Evolutionary conservation across 1,140 invertebrate species (phyloP), one percentile per base, ranked within the genome.

Genomic region (Sminthurides bifidus): DNA sequence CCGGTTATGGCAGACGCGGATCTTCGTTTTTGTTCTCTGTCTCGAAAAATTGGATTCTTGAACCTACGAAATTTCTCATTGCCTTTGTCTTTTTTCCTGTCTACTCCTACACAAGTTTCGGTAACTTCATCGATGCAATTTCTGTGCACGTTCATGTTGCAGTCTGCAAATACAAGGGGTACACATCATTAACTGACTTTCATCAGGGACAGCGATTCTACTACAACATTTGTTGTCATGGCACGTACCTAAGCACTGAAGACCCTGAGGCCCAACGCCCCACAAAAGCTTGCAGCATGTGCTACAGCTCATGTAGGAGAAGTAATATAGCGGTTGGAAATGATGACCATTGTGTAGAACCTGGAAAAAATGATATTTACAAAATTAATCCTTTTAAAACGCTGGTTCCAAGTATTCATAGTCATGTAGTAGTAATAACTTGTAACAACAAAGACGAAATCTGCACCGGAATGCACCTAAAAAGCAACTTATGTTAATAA

Each of bases 241-340:
- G n/a, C n/a, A 10, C n/a, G 19, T 29, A 60, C 59, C 59, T 19
- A 45, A 46, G 30, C 59, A 55, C 24, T 63, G 41, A 17, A 55
- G 92, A 58, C 91, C 91, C 74, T 95, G 92, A 55, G 87, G 87
- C 64, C 87, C 88, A 52, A 96, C 84, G 45, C 93, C 93, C 77
- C 89, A 91, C 61, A 97, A 85, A 61, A 92, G 83, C 64, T 82
- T 77, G 67, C 89, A 84, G 74, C 93, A 97, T 73, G 90, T 83
- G 76, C 91, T 88, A 70, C 93, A 98, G 70, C 85, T 81, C 50
- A 85, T 90, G 58, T 92, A 83, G 60, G 82, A 84, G 68, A 82
- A 87, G 74, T 94, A 87, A 72, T 92, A 87, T 69, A 88, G 82
- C 58, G 84, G 80, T 61, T 81, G 80, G 70, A 93, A 89, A 72